phyloP scores from a whole-genome alignment of 2,888 invertebrate species.

The Hybos culiciformis region DNA sequence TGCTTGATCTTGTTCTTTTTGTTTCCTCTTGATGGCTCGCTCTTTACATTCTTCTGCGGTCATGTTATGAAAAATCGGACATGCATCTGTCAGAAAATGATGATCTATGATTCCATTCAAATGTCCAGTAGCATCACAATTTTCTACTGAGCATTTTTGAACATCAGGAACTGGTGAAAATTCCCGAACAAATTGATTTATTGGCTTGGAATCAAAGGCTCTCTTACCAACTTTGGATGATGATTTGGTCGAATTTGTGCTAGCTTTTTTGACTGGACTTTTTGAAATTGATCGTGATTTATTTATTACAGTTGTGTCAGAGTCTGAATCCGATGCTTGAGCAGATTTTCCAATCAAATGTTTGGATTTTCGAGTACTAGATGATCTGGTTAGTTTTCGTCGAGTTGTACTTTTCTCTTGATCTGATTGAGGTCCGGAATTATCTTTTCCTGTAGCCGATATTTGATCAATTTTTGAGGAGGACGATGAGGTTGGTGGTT shows the following conservation, averaged over 20 bases:
- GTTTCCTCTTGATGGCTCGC: constrained; percentile 44
- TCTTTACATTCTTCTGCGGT: constrained; percentile 54
- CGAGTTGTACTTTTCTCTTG: constrained; percentile 22
- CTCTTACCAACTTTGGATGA: constrained; percentile 36
- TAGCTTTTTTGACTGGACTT: constrained; percentile 50
- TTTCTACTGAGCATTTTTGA: constrained; percentile 69
- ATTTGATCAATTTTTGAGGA: constrained; percentile 19
- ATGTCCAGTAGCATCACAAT: constrained; percentile 81
- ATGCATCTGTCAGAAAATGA: constrained; percentile 84
- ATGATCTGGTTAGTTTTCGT: constrained; percentile 54
- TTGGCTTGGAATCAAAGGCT: constrained; percentile 5
- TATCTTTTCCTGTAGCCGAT: constrained; percentile 28
- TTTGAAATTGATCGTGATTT: constrained; percentile 40
- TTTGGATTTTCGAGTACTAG: constrained; percentile 53
- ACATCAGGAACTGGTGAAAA: constrained; percentile 40
- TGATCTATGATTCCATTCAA: constrained; percentile 63
- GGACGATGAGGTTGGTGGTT: constrained; percentile 7
- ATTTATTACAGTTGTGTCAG: constrained; percentile 29
- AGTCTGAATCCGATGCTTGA: constrained; percentile 41
- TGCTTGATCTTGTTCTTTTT: constrained; percentile 41
- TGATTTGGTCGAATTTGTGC: constrained; percentile 30
- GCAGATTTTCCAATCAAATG: constrained; percentile 41
- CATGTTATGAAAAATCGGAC: constrained; percentile 82
- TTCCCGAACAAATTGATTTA: constrained; percentile 9
- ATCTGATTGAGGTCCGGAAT: constrained; percentile 42